These are phyloP conservation scores for Sakesphorus luctuosus DNA, from an alignment of 2,113 vertebrate genomes.

Conservation along the genomic window DNA sequence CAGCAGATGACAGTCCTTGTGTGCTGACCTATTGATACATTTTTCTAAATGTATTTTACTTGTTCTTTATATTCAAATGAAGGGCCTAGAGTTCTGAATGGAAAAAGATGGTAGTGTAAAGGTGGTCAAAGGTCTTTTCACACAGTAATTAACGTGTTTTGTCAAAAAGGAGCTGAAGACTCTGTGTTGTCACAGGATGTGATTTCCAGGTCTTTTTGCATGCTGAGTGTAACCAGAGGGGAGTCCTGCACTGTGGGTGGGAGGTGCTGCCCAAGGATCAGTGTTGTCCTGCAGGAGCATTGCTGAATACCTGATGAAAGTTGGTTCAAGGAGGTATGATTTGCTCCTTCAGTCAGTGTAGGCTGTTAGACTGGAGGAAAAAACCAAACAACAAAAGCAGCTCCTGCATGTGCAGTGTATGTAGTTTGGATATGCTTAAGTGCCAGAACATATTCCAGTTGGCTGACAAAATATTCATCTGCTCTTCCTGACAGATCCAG, in stretches of 20 bases:
- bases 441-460: background rate
- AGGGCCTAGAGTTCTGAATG: background rate
- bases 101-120: background rate
- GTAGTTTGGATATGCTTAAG: background rate
- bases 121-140: background rate
- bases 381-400: background rate
- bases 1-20: background rate
- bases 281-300: background rate
- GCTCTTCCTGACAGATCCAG: conserved; percentile 81
- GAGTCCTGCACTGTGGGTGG: background rate
- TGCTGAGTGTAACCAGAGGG: background rate
- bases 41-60: background rate
- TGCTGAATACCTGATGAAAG: background rate
- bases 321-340: background rate
- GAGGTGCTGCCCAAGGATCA: background rate
- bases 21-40: background rate
- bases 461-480: conserved; percentile 44
- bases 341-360: background rate
- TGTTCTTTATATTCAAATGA: background rate
- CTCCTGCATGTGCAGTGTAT: background rate
- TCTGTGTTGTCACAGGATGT: background rate
- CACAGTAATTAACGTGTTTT: background rate
- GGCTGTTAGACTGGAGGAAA: background rate
- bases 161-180: background rate
- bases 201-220: background rate